These are phyloP conservation scores for Amphipyra tragopoginis DNA, from an alignment of 2,888 invertebrate species.

Conservation along the genomic window DNA sequence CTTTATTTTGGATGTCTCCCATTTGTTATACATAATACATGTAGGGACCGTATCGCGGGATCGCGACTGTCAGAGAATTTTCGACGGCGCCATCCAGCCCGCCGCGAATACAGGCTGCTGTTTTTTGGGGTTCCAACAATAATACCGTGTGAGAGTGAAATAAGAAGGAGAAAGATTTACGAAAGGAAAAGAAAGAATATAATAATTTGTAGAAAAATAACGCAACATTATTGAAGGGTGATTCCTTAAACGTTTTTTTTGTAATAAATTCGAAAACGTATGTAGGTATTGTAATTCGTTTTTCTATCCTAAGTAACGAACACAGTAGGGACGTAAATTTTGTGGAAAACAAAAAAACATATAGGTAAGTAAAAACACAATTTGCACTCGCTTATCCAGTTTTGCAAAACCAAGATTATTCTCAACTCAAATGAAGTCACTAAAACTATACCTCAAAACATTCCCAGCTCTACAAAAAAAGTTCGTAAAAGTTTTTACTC, in stretches of 20 bases:
- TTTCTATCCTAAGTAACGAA: too few species aligned
- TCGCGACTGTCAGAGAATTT: constrained; percentile 85
- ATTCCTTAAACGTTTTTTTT: background rate
- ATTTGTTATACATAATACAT: constrained; percentile 90
- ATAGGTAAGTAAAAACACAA: too few species aligned
- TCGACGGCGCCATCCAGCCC: constrained; percentile 84
- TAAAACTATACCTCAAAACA: too few species aligned
- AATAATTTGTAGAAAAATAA: background rate
- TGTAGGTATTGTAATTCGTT: too few species aligned
- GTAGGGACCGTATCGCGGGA: constrained; percentile 85
- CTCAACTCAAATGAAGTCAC: too few species aligned
- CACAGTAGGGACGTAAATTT: too few species aligned
- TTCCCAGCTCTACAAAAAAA: background rate
- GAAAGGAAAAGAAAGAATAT: constrained; percentile 26
- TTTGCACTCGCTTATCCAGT: too few species aligned
- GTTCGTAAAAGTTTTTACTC: background rate
- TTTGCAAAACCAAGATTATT: background rate
- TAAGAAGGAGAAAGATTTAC: constrained; percentile 29
- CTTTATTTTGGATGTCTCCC: constrained; percentile 89
- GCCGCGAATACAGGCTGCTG: constrained; percentile 76
- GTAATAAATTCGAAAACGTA: background rate
- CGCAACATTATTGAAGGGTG: background rate
- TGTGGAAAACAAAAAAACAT: too few species aligned
- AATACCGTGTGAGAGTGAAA: constrained; percentile 30
- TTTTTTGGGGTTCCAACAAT: constrained; percentile 47